phyloP scores from a whole-genome alignment of 2,797 vertebrate species.

The Chaenodraco wilsoni region DNA sequence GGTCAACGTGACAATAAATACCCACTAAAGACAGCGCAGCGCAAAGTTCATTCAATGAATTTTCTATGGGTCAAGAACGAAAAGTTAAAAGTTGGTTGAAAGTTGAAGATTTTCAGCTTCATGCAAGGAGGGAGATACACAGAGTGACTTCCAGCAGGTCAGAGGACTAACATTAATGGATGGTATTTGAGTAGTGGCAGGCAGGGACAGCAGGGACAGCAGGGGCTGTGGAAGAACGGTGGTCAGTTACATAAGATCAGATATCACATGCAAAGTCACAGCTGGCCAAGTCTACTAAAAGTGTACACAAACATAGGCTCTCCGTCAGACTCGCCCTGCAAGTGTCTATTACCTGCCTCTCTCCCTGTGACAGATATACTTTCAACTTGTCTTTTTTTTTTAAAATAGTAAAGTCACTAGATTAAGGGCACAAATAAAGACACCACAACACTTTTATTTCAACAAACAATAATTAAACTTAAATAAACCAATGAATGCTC shows the following conservation, averaged over 20 bases:
- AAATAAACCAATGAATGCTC: constrained; percentile 39
- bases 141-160: constrained; percentile 22
- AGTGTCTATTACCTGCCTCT: constrained; percentile 18
- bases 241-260: constrained; percentile 60
- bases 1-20: background rate
- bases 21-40: background rate
- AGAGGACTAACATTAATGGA: constrained; percentile 45
- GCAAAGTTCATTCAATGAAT: rapidly evolving
- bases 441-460: background rate
- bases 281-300: constrained; percentile 24
- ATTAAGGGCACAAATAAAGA: background rate
- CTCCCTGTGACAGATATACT: constrained; percentile 5
- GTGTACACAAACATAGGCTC: constrained; percentile 50
- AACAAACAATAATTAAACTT: background rate
- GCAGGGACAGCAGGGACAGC: background rate
- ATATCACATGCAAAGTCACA: constrained; percentile 53
- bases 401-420: background rate
- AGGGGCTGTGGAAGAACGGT: background rate
- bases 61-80: background rate
- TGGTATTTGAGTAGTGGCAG: constrained; percentile 48
- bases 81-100: background rate
- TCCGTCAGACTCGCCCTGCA: constrained; percentile 11
- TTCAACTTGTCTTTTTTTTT: constrained; percentile 4
- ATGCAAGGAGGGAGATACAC: no score
- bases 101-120: background rate